phyloP scores from a whole-genome alignment of 2,113 vertebrate species.

The Pollachius pollachius region DNA sequence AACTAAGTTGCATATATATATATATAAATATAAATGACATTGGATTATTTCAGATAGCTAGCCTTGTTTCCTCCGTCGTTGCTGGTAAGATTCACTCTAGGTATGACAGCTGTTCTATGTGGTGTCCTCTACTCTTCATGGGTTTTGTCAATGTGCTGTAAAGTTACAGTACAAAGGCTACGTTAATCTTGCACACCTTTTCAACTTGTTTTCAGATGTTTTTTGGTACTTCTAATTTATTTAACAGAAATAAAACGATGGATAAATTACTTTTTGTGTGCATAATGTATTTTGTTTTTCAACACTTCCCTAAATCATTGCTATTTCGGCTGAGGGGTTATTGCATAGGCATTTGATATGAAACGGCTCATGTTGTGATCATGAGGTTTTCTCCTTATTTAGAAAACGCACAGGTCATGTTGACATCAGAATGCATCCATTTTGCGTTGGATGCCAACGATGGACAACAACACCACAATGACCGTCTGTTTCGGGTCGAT shows the following conservation, averaged over 20 bases:
- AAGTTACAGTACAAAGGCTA: conserved; percentile 55
- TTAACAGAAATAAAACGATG: conserved; percentile 75
- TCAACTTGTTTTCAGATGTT: conserved; percentile 44
- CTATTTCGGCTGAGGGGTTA: background rate
- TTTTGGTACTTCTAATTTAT: conserved; percentile 78
- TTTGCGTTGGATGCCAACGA: no score
- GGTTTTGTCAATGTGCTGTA: background rate
- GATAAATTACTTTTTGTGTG: conserved; percentile 26
- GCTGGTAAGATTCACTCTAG: no score
- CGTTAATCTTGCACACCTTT: conserved; percentile 45
- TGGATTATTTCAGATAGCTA: no score
- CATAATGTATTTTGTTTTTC: background rate
- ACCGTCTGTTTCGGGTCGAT: conserved; percentile 29
- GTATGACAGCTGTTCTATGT: no score
- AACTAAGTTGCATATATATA: no score
- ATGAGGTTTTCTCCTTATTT: background rate
- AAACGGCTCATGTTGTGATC: background rate
- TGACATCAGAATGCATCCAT: background rate
- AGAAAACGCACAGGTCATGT: background rate
- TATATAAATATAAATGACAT: no score
- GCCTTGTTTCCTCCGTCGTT: no score
- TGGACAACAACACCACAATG: background rate
- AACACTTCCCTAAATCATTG: background rate
- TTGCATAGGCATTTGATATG: no score
- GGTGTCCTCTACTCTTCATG: no score